Base-by-base conservation (phyloP, 2,797 vertebrate species). In the Agapornis canus region DNA sequence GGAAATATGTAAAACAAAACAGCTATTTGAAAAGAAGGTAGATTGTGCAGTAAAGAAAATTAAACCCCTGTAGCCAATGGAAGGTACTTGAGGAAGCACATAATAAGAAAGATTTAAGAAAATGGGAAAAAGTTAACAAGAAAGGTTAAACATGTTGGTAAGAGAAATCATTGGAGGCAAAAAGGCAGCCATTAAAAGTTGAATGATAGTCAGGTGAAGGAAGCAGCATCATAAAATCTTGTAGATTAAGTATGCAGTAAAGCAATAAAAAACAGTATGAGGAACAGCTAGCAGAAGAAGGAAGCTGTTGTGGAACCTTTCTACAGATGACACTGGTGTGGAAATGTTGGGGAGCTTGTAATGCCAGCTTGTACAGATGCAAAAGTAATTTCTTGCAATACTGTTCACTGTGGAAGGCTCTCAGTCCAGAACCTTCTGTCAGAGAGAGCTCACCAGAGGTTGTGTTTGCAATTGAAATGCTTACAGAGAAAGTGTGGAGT, bases 241-340 rank as follows among this genome's bases (percentile, higher is more conserved):
- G 15, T 26, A 72, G 66, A 54, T 26, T 64, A 70, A 49, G 13
- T 56, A 27, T 59, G 9, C 3, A 2, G 14, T 45, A 47, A 66
- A 64, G 63, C 52, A 59, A 13, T 43, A 19, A 47, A 70, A 51
- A 31, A 7, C 29, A 27, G 20, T 25, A 18, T 21, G 16, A 48
- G 52, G 40, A 66, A 37, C 25, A 61, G 10, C 31, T 48, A 42
- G 35, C 19, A 26, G 25, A 68, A 39, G 35, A 29, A 49, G 11
- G 18, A 52, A 45, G 11, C 22, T 48, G 8, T 18, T 37, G 27
- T 40, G 26, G 19, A 68, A 32, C 27, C 35, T 66, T 72, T 52
- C 47, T 1, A 2, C 31, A 61, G n/a, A n/a, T 56, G 26, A 29
- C 22, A 54, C 2, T 0, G 4, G 10, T 1, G 0, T 51, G 32